phyloP scores from a whole-genome alignment of 1,140 invertebrate genomes.

The Hylaeus anthracinus region DNA sequence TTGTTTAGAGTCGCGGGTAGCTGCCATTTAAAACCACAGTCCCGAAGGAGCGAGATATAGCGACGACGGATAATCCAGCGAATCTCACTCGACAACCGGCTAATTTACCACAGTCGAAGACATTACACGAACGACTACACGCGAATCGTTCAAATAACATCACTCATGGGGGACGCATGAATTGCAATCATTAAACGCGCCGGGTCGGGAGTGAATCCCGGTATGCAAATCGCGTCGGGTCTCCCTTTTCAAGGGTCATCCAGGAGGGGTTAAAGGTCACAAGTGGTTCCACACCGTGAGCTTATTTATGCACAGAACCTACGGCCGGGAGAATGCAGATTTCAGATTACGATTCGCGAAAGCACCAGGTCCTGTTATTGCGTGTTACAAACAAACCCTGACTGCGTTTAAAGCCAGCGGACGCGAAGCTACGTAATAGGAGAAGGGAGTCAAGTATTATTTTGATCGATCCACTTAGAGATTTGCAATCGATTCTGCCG shows the following conservation, averaged over 20 bases:
- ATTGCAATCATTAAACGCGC: conserved; percentile 1
- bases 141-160: conserved; percentile 28
- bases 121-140: conserved; percentile 7
- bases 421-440: not conserved
- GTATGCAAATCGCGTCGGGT: conserved; percentile 31
- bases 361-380: conserved; percentile 11
- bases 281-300: conserved; percentile 17
- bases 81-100: no score
- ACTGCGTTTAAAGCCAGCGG: not conserved
- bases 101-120: no score
- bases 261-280: conserved; percentile 41
- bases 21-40: no score
- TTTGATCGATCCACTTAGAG: no score
- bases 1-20: no score
- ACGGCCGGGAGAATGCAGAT: conserved; percentile 5
- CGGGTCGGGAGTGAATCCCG: not conserved
- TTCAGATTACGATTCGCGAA: not conserved
- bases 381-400: not conserved
- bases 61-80: no score
- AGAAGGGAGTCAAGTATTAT: not conserved
- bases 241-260: conserved; percentile 42
- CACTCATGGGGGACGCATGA: conserved; percentile 6
- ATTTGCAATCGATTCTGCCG: no score
- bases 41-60: no score
- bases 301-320: conserved; percentile 4